Conservation (phyloP, 2,113 vertebrate genomes). For the Genyomyrus donnyi region DNA sequence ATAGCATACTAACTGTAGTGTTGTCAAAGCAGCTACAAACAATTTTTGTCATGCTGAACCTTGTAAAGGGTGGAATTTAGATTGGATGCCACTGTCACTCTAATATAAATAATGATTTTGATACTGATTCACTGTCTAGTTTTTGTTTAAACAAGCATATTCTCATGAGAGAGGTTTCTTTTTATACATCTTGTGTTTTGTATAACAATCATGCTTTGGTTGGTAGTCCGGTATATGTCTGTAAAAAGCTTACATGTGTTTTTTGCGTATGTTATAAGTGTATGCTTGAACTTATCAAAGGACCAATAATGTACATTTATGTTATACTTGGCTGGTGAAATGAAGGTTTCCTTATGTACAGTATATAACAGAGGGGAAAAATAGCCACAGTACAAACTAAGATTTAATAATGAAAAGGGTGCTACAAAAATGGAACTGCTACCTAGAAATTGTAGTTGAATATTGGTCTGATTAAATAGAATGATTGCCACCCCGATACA, state of each 20-base stretch:
- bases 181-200: slow-evolving; percentile 1
- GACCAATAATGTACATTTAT: slow-evolving; percentile 5
- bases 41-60: neutral
- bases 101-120: slow-evolving; percentile 5
- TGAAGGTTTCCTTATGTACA: neutral
- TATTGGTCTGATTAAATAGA: neutral
- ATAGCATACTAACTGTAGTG: neutral
- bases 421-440: neutral
- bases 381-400: neutral
- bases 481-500: neutral
- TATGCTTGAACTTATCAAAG: neutral
- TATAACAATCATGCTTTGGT: neutral
- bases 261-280: neutral
- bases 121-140: neutral
- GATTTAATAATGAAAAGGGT: neutral
- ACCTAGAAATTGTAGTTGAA: neutral
- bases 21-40: neutral
- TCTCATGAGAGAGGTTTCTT: neutral
- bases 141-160: slow-evolving; percentile 1
- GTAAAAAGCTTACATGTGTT: neutral
- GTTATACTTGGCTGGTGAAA: neutral
- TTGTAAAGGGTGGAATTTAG: neutral
- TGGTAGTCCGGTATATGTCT: neutral
- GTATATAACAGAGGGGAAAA: neutral
- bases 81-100: slow-evolving; percentile 5